Percentiles rank a stretch among this genome's conserved stretches.
These are phyloP conservation scores for Drosophila anomelani DNA, from an alignment of 2,888 invertebrate genomes.

Conservation along the genomic window DNA sequence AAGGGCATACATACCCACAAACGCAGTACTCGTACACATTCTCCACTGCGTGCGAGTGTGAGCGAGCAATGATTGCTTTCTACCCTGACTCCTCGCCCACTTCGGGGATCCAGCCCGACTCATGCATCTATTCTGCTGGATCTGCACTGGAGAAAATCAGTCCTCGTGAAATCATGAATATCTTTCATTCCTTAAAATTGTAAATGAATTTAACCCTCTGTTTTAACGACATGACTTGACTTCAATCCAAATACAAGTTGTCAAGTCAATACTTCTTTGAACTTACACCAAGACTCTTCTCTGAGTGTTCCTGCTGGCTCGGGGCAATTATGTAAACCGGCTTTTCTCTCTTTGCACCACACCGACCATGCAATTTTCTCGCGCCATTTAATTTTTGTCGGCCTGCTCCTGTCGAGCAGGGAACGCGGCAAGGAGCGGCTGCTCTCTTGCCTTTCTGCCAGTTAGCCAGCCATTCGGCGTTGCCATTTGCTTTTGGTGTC, in stretches of 20 bases:
- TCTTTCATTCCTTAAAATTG: too few species aligned
- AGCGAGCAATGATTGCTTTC: constrained; percentile 38
- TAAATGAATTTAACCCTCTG: background rate
- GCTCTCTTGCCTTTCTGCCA: constrained; percentile 42
- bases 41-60: constrained; percentile 3
- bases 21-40: constrained; percentile 8
- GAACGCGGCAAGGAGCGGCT: constrained; percentile 21
- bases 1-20: constrained; percentile 12
- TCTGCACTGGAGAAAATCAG: constrained; percentile 12
- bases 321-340: constrained; percentile 75
- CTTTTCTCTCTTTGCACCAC: constrained; percentile 62
- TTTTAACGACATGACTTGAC: too few species aligned
- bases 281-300: constrained; percentile 11
- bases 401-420: constrained; percentile 48
- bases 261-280: constrained; percentile 1
- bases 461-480: constrained; percentile 61
- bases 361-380: constrained; percentile 78
- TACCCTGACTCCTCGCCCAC: constrained; percentile 7
- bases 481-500: constrained; percentile 80
- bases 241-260: too few species aligned
- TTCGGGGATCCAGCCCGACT: constrained; percentile 8
- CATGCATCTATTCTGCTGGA: constrained; percentile 24
- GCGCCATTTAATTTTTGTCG: constrained; percentile 80
- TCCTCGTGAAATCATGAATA: background rate
- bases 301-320: constrained; percentile 36